phyloP scores from a whole-genome alignment of 2,888 invertebrate genomes.

The Eucera pruinosa region DNA sequence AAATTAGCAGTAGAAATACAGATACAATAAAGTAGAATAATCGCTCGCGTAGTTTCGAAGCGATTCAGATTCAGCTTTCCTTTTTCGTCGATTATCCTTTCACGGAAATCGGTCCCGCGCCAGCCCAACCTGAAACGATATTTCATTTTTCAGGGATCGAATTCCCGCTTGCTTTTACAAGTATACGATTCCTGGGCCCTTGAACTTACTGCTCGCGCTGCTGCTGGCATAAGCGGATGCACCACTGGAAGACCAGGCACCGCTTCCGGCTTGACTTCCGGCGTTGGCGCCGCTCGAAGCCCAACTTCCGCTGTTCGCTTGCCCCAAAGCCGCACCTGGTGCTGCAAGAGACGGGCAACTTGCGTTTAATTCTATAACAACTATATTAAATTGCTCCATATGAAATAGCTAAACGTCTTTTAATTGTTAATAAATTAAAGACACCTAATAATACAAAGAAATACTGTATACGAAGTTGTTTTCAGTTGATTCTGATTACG shows the following conservation, averaged over 20 bases:
- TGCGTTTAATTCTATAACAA: too few species aligned
- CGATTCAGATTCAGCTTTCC: background rate
- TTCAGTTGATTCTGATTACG: too few species aligned
- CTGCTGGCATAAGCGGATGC: constrained; percentile 58
- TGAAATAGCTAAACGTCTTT: too few species aligned
- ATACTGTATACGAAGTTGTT: too few species aligned
- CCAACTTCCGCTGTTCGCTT: constrained; percentile 47
- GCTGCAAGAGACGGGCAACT: constrained; percentile 40
- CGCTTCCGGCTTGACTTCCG: constrained; percentile 47
- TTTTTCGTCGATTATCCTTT: constrained; percentile 31
- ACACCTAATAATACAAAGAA: too few species aligned
- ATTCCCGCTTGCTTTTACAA: background rate
- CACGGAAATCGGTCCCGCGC: constrained; percentile 4
- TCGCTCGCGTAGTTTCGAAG: background rate
- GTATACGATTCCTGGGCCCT: too few species aligned
- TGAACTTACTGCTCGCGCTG: constrained; percentile 57
- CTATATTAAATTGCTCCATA: too few species aligned
- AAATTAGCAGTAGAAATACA: constrained; percentile 14
- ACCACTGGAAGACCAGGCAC: constrained; percentile 60
- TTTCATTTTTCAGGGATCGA: background rate
- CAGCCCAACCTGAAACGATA: constrained; percentile 42
- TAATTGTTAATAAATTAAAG: too few species aligned
- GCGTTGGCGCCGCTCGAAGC: constrained; percentile 25
- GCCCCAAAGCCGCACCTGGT: background rate
- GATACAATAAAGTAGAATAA: background rate